Conservation (phyloP, 2,888 invertebrate species). For the Ornithoptera priamus region DNA sequence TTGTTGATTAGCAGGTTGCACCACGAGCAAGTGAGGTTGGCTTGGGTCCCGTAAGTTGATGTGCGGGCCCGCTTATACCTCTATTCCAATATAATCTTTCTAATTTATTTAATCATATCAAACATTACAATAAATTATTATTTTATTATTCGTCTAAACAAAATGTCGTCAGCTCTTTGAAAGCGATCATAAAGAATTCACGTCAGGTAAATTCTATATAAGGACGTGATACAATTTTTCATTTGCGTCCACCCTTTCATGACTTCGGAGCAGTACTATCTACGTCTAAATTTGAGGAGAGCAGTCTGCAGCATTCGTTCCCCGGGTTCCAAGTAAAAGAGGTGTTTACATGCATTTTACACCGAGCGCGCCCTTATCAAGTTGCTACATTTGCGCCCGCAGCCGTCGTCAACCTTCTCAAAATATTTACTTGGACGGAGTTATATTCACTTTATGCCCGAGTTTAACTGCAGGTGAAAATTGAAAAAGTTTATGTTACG, state of each 20-base stretch:
- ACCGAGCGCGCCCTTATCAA: slow-evolving; percentile 64
- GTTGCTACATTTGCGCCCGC: slow-evolving; percentile 62
- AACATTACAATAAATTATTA: neutral
- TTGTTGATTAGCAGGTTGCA: too few species aligned
- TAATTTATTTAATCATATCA: neutral
- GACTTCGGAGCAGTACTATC: slow-evolving; percentile 22
- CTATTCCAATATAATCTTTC: neutral
- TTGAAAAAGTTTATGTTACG: slow-evolving; percentile 78
- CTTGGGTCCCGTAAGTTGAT: too few species aligned
- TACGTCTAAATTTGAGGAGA: slow-evolving; percentile 48
- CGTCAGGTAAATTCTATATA: slow-evolving; percentile 8
- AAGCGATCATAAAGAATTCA: neutral
- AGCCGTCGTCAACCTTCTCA: slow-evolving; percentile 69
- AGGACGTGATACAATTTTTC: slow-evolving; percentile 21
- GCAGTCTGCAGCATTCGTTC: slow-evolving; percentile 59
- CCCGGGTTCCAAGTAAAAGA: slow-evolving; percentile 54
- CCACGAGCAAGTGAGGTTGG: too few species aligned
- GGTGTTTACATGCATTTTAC: slow-evolving; percentile 76
- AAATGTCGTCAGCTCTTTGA: neutral
- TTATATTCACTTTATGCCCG: slow-evolving; percentile 64
- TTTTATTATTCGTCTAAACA: neutral
- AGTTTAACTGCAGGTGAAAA: slow-evolving; percentile 75
- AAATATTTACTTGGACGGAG: slow-evolving; percentile 63
- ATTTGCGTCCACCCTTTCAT: slow-evolving; percentile 23
- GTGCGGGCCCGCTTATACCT: too few species aligned